A percentile compares a stretch with the other conserved stretches of the same genome.
These are phyloP conservation scores for Neoaliturus tenellus DNA, from an alignment of 2,888 invertebrate genomes.

Conservation along the genomic window DNA sequence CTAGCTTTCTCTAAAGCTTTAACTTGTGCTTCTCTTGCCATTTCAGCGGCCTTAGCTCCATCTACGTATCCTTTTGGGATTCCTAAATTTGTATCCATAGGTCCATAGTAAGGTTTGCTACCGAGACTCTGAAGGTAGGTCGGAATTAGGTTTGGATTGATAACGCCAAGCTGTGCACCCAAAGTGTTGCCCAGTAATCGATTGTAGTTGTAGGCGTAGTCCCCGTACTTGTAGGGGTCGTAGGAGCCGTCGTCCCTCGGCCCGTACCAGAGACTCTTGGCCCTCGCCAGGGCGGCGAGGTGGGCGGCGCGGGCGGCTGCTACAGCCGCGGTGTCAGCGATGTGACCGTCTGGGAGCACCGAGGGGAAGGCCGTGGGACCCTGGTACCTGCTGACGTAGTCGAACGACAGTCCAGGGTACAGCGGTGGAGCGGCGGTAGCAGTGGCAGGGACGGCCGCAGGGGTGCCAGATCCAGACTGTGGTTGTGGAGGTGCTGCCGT, in stretches of 20 bases:
- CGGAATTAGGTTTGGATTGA: neutral
- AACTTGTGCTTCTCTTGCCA: neutral
- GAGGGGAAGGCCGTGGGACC: neutral
- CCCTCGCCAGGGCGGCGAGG: neutral
- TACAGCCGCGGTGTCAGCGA: slow-evolving; percentile 6
- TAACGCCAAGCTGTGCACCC: neutral
- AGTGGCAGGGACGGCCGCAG: neutral
- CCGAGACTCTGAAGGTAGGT: neutral
- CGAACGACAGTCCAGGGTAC: neutral
- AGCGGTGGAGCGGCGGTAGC: neutral
- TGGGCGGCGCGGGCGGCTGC: slow-evolving; percentile 22
- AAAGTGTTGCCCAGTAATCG: neutral
- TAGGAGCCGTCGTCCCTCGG: slow-evolving; percentile 7
- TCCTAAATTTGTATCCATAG: neutral
- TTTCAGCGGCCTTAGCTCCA: neutral
- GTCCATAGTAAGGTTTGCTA: neutral
- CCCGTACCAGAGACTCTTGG: neutral
- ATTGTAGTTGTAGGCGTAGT: neutral
- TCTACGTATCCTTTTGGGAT: neutral
- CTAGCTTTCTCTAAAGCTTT: neutral
- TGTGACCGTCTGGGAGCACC: neutral
- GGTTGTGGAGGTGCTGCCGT: neutral
- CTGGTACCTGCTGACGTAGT: neutral
- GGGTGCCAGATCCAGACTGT: neutral
- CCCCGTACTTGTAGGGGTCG: slow-evolving; percentile 12